phyloP scores from a whole-genome alignment of 1,140 invertebrate species.

The Megalonaias nervosa region DNA sequence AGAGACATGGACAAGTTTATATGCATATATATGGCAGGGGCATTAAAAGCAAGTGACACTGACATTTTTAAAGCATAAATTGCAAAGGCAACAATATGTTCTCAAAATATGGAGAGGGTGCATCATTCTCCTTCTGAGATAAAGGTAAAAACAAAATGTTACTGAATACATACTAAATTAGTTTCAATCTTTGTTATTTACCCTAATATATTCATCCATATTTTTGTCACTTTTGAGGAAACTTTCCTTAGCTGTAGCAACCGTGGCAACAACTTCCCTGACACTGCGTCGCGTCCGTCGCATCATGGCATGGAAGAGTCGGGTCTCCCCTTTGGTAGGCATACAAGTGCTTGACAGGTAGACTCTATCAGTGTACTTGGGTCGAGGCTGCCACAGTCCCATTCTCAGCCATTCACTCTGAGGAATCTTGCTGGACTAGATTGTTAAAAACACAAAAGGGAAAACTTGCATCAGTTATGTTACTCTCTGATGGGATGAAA shows the following conservation, averaged over 20 bases:
- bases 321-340: conserved; percentile 63
- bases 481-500: too few species aligned
- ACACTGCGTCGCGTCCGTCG: conserved; percentile 50
- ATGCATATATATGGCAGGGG: too few species aligned
- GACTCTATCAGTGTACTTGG: conserved; percentile 64
- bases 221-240: conserved; percentile 63
- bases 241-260: conserved; percentile 62
- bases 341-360: conserved; percentile 66
- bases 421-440: conserved; percentile 60
- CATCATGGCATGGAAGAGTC: conserved; percentile 63
- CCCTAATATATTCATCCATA: conserved; percentile 65
- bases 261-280: conserved; percentile 56
- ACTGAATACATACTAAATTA: too few species aligned
- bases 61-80: too few species aligned
- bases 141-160: too few species aligned
- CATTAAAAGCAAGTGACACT: too few species aligned
- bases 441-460: not conserved
- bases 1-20: too few species aligned
- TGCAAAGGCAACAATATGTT: too few species aligned
- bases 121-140: too few species aligned
- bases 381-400: conserved; percentile 62
- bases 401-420: conserved; percentile 63
- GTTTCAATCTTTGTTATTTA: conserved; percentile 21
- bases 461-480: too few species aligned
- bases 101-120: too few species aligned